Base-by-base conservation (phyloP, 2,797 vertebrate species). In the Poeciliopsis gracilis region DNA sequence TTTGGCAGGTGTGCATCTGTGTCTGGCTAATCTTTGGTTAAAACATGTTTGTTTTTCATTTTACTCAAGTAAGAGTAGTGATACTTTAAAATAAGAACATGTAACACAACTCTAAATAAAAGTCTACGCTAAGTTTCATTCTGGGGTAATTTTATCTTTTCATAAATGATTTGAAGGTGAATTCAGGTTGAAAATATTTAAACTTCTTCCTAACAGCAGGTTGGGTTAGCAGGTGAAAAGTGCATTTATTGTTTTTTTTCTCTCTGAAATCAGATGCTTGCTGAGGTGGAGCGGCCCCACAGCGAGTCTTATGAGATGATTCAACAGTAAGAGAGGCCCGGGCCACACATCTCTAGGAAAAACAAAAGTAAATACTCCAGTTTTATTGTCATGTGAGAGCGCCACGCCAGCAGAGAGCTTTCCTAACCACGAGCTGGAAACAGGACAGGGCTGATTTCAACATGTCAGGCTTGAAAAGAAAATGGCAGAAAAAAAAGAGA, bases 321-420 rank as follows among this genome's bases (percentile, higher is more conserved):
- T 88, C 92, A 87, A 84, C 59, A 77, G 85, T 80, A 7, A 80
- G 77, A 80, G 77, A 82, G 77, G 71, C 41, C 88, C 55, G 85
- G 76, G 75, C 80, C 77, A 79, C 90, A 88, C 83, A 85, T 85
- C 78, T 86, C 78, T 79, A 90, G 81, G 90, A 92, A 91, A 93
- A 93, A 91, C 90, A 88, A 93, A 91, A 91, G 92, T 94, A 91
- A 94, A 95, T 89, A 90, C 87, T 92, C 90, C 72, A 87, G 69
- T 94, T 94, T 94, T 94, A 94, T 94, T 94, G 91, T 92, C 84
- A 81, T 90, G 84, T 77, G 89, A 85, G 85, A 8, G 75, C 13
- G 75, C 87, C 76, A 82, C 63, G 86, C 91, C 91, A 91, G 86
- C 87, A 72, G 63, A 76, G 82, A 43, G 81, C 87, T 90, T 91